These are phyloP conservation scores for Rhizoglyphus robini DNA, from an alignment of 1,140 invertebrate genomes.

Conservation along the genomic window DNA sequence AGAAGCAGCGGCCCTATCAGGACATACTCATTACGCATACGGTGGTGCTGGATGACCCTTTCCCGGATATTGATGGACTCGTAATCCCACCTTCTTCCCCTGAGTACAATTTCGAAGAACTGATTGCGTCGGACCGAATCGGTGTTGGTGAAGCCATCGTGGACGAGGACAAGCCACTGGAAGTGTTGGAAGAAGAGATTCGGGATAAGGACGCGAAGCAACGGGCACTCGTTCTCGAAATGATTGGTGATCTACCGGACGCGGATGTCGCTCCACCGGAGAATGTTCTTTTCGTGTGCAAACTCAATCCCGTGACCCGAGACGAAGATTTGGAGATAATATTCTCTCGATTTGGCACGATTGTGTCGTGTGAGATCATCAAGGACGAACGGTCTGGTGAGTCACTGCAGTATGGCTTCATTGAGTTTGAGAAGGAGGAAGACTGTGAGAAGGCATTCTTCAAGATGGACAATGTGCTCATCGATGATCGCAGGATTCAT, in stretches of 20 bases:
- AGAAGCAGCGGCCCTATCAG: constrained; percentile 74
- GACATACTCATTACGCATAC: constrained; percentile 96
- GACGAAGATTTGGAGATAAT: constrained; percentile 97
- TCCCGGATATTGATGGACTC: constrained; percentile 66
- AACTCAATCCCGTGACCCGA: constrained; percentile 96
- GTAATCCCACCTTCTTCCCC: constrained; percentile 68
- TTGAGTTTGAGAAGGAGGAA: constrained; percentile 85
- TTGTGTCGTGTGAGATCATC: constrained; percentile 91
- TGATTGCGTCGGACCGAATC: constrained; percentile 65
- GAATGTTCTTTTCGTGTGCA: constrained; percentile 98
- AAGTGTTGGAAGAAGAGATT: constrained; percentile 73
- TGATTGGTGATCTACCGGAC: constrained; percentile 93
- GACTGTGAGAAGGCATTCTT: constrained; percentile 97
- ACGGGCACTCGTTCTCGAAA: constrained; percentile 91
- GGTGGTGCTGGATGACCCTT: constrained; percentile 90
- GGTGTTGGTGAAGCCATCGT: constrained; percentile 88
- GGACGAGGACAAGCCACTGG: constrained; percentile 65
- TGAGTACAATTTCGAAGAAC: constrained; percentile 58
- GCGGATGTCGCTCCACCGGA: constrained; percentile 95
- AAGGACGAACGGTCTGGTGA: constrained; percentile 80
- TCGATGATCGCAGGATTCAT: constrained; percentile 95
- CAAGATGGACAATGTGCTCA: constrained; percentile 99
- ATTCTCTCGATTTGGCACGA: constrained; percentile 89
- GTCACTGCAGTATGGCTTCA: constrained; percentile 97
- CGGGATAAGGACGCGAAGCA: constrained; percentile 87